A percentile compares a stretch with the other conserved stretches of the same genome.
Evolutionary conservation across 2,797 vertebrate species (phyloP).

Genomic region (Darevskia mixta): DNA sequence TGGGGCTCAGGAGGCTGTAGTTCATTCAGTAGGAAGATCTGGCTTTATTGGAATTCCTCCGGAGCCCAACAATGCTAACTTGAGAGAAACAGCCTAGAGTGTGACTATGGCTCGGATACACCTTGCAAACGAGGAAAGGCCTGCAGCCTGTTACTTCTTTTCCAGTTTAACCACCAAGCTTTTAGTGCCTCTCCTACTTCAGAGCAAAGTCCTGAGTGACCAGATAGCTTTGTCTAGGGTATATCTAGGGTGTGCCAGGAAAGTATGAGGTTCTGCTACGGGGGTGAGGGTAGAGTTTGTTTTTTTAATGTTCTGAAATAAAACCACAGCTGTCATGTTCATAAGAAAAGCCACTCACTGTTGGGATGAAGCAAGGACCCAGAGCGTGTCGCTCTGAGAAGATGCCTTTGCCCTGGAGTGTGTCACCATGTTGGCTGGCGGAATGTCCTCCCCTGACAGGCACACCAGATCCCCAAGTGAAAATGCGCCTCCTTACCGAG

Average conservation of each 20-base stretch:
- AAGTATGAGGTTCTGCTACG: not conserved
- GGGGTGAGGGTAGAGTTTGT: not conserved
- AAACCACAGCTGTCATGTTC: accelerated
- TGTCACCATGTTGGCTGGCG: not conserved
- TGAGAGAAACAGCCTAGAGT: not conserved
- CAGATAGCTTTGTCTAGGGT: not conserved
- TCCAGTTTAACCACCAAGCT: not conserved
- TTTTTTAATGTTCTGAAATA: not conserved
- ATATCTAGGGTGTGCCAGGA: not conserved
- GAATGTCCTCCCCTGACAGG: too few species aligned
- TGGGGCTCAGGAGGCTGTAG: not conserved
- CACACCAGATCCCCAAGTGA: too few species aligned
- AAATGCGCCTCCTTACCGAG: too few species aligned
- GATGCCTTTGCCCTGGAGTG: not conserved
- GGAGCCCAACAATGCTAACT: too few species aligned
- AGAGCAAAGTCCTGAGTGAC: accelerated
- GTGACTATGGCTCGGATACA: not conserved
- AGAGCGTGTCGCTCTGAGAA: accelerated
- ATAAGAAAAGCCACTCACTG: not conserved
- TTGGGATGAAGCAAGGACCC: not conserved
- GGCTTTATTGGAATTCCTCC: not conserved
- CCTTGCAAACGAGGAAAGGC: not conserved
- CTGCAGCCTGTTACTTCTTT: too few species aligned
- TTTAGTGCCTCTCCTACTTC: not conserved
- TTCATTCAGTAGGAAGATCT: not conserved